Conservation (phyloP, 2,113 vertebrate species). For the Tachuris rubrigastra region DNA sequence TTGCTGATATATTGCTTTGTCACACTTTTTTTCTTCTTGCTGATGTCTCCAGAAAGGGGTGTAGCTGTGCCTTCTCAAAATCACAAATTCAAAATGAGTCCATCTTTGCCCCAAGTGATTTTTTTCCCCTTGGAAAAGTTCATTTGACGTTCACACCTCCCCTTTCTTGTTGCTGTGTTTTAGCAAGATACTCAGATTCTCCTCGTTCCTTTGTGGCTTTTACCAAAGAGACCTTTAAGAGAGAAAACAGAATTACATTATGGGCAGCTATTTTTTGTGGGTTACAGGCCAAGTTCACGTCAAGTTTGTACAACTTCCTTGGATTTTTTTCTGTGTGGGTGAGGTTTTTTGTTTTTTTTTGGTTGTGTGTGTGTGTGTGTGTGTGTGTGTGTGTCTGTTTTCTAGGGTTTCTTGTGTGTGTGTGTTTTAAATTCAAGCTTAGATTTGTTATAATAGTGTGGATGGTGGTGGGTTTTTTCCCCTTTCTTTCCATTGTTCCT, state of each 20-base stretch:
- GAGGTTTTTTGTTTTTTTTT: neutral
- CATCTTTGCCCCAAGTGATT: neutral
- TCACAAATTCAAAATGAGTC: neutral
- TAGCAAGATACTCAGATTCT: neutral
- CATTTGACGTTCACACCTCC: neutral
- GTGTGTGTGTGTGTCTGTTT: no score
- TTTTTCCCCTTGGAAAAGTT: neutral
- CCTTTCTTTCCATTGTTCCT: neutral
- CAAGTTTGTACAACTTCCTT: neutral
- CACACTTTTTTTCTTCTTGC: neutral
- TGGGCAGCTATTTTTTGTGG: neutral
- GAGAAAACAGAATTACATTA: neutral
- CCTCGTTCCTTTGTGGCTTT: neutral
- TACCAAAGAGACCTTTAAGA: neutral
- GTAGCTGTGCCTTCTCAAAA: neutral
- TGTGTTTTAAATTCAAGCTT: neutral
- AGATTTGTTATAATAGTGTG: neutral
- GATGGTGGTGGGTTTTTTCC: no score
- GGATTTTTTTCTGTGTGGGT: fast-evolving
- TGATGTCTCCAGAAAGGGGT: neutral
- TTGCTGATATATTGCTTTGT: neutral
- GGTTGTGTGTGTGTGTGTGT: no score
- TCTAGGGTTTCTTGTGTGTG: neutral
- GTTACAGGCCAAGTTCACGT: neutral
- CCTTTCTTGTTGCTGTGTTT: fast-evolving